Evolutionary conservation across 1,140 invertebrate genomes (phyloP).

Genomic region (Oppia nitens): DNA sequence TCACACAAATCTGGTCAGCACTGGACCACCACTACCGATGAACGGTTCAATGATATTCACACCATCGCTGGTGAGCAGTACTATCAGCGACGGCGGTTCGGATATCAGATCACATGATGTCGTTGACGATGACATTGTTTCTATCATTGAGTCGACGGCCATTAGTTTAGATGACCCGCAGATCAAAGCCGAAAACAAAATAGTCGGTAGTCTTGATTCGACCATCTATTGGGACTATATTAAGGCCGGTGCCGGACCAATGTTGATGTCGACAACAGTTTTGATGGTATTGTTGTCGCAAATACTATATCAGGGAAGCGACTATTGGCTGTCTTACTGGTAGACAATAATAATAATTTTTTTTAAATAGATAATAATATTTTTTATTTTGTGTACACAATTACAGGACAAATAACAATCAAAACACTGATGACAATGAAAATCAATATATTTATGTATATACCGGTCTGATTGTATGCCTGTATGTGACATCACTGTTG

Average conservation of each 20-base stretch:
- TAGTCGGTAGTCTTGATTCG: slow-evolving; percentile 4
- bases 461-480: slow-evolving; percentile 25
- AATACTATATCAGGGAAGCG: slow-evolving; percentile 4
- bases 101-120: background rate
- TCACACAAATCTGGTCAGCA: background rate
- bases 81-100: background rate
- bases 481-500: slow-evolving; percentile 29
- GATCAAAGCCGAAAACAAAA: slow-evolving; percentile 1
- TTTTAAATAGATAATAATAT: background rate
- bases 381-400: background rate
- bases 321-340: slow-evolving; percentile 8
- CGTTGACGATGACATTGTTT: background rate
- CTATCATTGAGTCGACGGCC: background rate
- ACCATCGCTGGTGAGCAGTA: background rate
- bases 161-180: slow-evolving; percentile 9
- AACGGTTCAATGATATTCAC: background rate
- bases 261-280: background rate
- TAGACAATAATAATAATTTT: background rate
- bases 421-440: background rate
- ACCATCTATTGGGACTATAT: too few species aligned
- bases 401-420: background rate
- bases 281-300: slow-evolving; percentile 5
- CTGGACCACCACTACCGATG: background rate
- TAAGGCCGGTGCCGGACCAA: background rate
- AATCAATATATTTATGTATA: slow-evolving; percentile 22